Percentiles rank a stretch among this genome's conserved stretches.
Conservation (phyloP, 2,797 vertebrate genomes). For the Sebastolobus alascanus region DNA sequence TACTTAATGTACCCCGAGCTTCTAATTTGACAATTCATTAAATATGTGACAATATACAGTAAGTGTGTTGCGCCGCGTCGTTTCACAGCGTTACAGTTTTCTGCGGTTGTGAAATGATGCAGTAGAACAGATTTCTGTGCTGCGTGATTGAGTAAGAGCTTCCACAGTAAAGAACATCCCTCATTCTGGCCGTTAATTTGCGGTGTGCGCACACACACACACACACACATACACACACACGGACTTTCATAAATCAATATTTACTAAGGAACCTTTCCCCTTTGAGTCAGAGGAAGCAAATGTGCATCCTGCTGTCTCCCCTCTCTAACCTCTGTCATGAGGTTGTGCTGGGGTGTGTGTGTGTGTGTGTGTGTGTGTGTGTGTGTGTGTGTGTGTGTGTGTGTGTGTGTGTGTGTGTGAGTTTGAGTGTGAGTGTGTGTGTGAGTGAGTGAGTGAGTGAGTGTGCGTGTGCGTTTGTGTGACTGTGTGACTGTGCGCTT, state of each 20-base stretch:
- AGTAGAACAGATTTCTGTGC: slow-evolving; percentile 42
- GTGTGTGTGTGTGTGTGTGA: slow-evolving; percentile 55
- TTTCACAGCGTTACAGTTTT: slow-evolving; percentile 38
- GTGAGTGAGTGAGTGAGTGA: slow-evolving; percentile 38
- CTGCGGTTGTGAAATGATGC: slow-evolving; percentile 61
- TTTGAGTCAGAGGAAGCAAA: slow-evolving; percentile 88
- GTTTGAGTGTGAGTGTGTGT: slow-evolving; percentile 51
- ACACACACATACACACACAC: slow-evolving; percentile 21
- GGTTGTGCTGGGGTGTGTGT: slow-evolving; percentile 54
- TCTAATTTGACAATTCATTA: slow-evolving; percentile 74
- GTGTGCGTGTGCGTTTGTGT: slow-evolving; percentile 34
- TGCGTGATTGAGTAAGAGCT: slow-evolving; percentile 71
- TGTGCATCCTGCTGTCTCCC: slow-evolving; percentile 88
- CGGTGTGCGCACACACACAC: not conserved
- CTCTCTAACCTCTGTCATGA: slow-evolving; percentile 71
- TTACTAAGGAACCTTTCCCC: slow-evolving; percentile 87
- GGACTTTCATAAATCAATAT: slow-evolving; percentile 87
- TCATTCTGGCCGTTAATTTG: slow-evolving; percentile 78
- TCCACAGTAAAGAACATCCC: slow-evolving; percentile 57
- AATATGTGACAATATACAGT: slow-evolving; percentile 47
- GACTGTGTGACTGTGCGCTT: slow-evolving; percentile 50
- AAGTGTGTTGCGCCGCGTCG: slow-evolving; percentile 15
- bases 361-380: slow-evolving; percentile 51
- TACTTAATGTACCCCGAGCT: slow-evolving; percentile 59
- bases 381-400: slow-evolving; percentile 56